Conservation (phyloP, 2,797 vertebrate genomes). For the Ibycter americanus region DNA sequence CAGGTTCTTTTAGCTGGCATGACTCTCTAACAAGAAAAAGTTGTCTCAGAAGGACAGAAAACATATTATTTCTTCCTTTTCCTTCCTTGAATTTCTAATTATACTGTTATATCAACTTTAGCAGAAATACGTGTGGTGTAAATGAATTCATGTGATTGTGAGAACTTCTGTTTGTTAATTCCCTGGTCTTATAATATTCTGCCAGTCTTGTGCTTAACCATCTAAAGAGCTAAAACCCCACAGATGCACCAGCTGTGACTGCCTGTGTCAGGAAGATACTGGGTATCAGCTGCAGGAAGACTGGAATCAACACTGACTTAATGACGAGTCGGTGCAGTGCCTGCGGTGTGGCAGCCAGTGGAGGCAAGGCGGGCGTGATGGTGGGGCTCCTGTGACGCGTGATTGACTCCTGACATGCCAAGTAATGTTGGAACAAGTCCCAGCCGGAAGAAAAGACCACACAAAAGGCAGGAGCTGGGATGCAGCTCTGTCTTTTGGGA, state of each 20-base stretch:
- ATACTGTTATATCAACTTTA: not conserved
- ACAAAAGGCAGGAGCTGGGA: not conserved
- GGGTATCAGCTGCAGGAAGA: not conserved
- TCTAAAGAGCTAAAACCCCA: not conserved
- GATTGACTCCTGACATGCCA: not conserved
- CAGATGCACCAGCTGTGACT: not conserved
- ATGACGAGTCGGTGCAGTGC: not conserved
- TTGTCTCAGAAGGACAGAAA: not conserved
- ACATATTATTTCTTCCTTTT: not conserved
- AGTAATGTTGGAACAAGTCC: not conserved
- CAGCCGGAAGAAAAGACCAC: not conserved
- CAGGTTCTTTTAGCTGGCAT: not conserved
- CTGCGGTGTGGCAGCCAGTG: fast-evolving
- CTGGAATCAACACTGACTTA: not conserved
- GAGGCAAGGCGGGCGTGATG: not conserved
- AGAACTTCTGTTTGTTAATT: not conserved
- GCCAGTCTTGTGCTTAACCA: not conserved
- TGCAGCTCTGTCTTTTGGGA: not conserved
- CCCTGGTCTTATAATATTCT: not conserved
- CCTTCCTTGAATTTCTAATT: not conserved
- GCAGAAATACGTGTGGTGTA: not conserved
- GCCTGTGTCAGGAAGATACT: not conserved
- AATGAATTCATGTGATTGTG: not conserved
- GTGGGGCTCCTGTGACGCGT: not conserved
- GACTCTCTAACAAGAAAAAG: not conserved